Conservation (phyloP, 2,113 vertebrate genomes). For the Indicator maculatus region DNA sequence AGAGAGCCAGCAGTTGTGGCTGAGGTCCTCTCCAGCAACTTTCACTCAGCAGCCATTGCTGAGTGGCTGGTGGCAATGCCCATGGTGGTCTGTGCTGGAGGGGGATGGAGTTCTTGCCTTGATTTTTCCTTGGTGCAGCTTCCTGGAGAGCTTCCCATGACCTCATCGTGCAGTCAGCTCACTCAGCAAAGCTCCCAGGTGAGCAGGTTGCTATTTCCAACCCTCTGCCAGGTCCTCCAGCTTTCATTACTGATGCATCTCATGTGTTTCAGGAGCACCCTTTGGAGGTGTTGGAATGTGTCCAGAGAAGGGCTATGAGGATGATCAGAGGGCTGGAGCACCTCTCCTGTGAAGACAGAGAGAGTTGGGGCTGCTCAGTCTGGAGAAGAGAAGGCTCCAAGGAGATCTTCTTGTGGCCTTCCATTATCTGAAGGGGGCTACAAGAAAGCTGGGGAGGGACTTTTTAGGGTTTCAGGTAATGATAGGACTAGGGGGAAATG, state of each 20-base stretch:
- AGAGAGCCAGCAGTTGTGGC: neutral
- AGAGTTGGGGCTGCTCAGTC: no score
- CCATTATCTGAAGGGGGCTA: no score
- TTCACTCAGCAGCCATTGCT: neutral
- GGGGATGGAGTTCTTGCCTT: neutral
- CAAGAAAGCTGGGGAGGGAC: no score
- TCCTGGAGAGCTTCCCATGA: neutral
- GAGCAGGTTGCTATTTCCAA: neutral
- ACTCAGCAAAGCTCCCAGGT: neutral
- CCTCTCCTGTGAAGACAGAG: no score
- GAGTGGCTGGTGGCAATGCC: rapidly evolving
- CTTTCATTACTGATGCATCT: neutral
- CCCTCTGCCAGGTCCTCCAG: neutral
- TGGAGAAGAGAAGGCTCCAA: no score
- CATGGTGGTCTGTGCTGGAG: rapidly evolving
- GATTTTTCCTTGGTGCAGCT: neutral
- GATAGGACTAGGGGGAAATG: no score
- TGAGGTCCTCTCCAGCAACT: neutral
- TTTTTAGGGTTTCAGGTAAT: no score
- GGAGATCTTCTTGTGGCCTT: no score
- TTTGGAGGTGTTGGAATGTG: neutral
- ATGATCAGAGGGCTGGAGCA: no score
- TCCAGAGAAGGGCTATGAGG: no score
- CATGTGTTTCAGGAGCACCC: neutral
- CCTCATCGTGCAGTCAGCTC: rapidly evolving